Base-by-base conservation (phyloP, 2,113 vertebrate genomes). In the Xenus cinereus region DNA sequence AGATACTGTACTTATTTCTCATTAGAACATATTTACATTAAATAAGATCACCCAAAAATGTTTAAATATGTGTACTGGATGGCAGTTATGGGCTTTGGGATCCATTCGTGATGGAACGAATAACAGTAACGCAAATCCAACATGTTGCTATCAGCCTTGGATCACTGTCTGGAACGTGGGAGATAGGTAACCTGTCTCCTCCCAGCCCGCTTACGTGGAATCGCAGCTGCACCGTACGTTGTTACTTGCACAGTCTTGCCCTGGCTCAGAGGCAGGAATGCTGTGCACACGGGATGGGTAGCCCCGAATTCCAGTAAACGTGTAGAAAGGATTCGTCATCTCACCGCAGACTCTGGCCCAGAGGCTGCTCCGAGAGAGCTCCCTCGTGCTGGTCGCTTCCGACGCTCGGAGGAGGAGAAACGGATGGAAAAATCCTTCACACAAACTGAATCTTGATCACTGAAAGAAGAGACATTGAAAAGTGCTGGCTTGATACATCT, bases 141-240 rank as follows among this genome's bases (percentile, higher is more conserved):
- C 23, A 19, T 50, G 21, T 14, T 23, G 7, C 32, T n/a, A 5
- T 67, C 83, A 54, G 33, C 46, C 68, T 77, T 1, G 5, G 68
- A 73, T 69, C 41, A 30, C 4, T 14, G 23, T 19, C 62, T 30
- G 35, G 30, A 74, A 43, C 24, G 46, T 3, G 2, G 28, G 60
- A 83, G 73, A 63, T 63, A 80, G 73, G 59, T 67, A 46, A 56
- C 15, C n/a, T 10, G 6, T 15, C 64, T 89, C 28, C 76, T 95
- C 79, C 80, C 83, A 50, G 45, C 37, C 76, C 13, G 32, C 30
- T 89, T 5, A 46, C 5, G 2, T 80, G 48, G 77, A 80, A 57
- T 23, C 4, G 3, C 62, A 27, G 4, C 5, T 53, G 54, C 74
- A 30, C n/a, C 0, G 0, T 48, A 9, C 3, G 1, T 35, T 66